These are phyloP conservation scores for Urosaurus nigricauda DNA, from an alignment of 2,797 vertebrate species.

Conservation along the genomic window DNA sequence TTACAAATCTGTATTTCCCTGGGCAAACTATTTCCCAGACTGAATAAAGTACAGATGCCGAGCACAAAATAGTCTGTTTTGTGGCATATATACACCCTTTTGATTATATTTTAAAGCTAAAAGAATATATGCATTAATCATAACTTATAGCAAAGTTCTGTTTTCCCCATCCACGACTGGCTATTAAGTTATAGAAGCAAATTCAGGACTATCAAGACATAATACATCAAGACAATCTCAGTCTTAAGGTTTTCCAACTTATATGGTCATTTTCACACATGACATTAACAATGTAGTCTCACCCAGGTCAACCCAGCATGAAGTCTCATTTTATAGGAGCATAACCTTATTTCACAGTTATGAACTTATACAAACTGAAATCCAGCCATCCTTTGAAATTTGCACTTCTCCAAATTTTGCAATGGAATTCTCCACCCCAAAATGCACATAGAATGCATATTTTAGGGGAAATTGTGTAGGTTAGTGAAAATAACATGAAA, in stretches of 20 bases:
- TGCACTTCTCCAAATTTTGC: neutral
- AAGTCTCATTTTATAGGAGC: neutral
- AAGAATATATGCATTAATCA: neutral
- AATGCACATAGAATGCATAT: neutral
- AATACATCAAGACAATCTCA: neutral
- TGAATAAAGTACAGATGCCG: neutral
- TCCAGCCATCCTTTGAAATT: neutral
- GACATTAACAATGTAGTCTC: neutral
- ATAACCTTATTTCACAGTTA: neutral
- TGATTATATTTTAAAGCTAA: neutral
- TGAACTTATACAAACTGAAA: neutral
- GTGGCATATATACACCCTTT: neutral
- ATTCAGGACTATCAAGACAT: neutral
- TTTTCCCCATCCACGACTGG: neutral
- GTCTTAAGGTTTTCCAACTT: neutral
- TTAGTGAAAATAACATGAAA: neutral
- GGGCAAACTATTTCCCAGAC: neutral
- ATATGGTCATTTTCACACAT: neutral
- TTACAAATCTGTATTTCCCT: accelerated
- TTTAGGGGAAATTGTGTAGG: neutral
- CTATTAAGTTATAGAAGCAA: neutral
- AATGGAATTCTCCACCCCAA: neutral
- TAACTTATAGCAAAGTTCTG: neutral
- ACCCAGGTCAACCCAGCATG: neutral
- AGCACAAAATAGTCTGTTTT: neutral